phyloP scores from a whole-genome alignment of 2,113 vertebrate species.

The Leptobrachium leishanense region DNA sequence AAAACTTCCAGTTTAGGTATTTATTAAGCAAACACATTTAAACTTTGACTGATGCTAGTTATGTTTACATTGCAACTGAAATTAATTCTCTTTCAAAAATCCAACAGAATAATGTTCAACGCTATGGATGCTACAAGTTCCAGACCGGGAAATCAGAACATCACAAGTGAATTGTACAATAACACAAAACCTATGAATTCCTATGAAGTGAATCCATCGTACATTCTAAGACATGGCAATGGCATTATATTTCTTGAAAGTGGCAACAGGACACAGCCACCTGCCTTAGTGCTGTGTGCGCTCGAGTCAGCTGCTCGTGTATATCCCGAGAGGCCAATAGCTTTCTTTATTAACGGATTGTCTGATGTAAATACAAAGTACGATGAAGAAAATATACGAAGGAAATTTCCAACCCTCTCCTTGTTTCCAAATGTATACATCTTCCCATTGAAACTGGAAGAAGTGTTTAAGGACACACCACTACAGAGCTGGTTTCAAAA shows the following conservation, averaged over 20 bases:
- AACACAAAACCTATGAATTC: not conserved
- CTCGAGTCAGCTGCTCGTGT: constrained; percentile 70
- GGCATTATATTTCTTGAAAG: constrained; percentile 74
- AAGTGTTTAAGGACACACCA: constrained; percentile 68
- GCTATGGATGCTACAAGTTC: too few relatives aligned
- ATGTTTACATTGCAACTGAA: too few relatives aligned
- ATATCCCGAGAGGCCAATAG: constrained; percentile 60
- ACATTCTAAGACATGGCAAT: not conserved
- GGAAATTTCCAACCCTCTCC: constrained; percentile 63
- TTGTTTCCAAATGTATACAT: constrained; percentile 70
- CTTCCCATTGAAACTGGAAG: constrained; percentile 67
- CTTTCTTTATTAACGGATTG: constrained; percentile 70
- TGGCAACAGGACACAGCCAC: constrained; percentile 57
- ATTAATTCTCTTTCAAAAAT: too few relatives aligned
- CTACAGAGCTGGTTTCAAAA: constrained; percentile 65
- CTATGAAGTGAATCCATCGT: not conserved
- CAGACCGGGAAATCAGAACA: too few relatives aligned
- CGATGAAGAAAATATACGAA: constrained; percentile 51
- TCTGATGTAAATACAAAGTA: not conserved
- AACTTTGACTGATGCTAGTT: too few relatives aligned
- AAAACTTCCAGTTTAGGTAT: too few relatives aligned
- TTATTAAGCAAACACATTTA: too few relatives aligned
- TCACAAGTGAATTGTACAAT: too few relatives aligned
- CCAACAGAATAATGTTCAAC: too few relatives aligned
- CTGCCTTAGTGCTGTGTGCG: constrained; percentile 64